These are phyloP conservation scores for Tetramorium bicarinatum DNA, from an alignment of 2,888 invertebrate genomes.

Conservation along the genomic window DNA sequence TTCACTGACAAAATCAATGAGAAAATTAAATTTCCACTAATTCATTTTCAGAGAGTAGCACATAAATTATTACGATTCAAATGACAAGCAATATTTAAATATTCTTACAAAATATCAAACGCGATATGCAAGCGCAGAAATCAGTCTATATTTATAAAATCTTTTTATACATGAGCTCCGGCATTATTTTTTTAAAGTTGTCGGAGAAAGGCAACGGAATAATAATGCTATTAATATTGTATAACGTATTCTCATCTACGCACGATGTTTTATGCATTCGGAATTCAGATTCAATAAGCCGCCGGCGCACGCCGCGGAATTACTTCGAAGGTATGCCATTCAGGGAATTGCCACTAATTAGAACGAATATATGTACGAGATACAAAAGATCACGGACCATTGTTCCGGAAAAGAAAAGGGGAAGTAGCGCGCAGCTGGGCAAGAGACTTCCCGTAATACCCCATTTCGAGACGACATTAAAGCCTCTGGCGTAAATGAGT, in stretches of 20 bases:
- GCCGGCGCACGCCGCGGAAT: background rate
- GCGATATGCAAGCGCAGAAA: background rate
- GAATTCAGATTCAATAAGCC: constrained; percentile 18
- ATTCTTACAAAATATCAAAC: background rate
- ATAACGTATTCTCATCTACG: background rate
- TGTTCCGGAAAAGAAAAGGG: constrained; percentile 41
- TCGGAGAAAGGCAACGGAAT: background rate
- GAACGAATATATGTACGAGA: constrained; percentile 33
- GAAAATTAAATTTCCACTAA: no score
- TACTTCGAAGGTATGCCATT: constrained; percentile 38
- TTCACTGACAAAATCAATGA: no score
- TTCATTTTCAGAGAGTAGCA: no score
- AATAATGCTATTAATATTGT: background rate
- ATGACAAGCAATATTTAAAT: background rate
- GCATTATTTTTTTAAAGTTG: constrained; percentile 5
- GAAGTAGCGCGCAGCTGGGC: constrained; percentile 30
- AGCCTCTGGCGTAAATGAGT: constrained; percentile 45
- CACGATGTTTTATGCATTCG: constrained; percentile 6
- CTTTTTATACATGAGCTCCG: background rate
- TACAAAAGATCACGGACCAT: constrained; percentile 44
- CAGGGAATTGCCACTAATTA: constrained; percentile 41
- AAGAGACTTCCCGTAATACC: constrained; percentile 23
- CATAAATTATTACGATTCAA: background rate
- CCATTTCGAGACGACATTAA: constrained; percentile 43
- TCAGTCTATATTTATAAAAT: background rate